Conservation (phyloP, 2,888 invertebrate genomes). For the Crepidodera aurea region DNA sequence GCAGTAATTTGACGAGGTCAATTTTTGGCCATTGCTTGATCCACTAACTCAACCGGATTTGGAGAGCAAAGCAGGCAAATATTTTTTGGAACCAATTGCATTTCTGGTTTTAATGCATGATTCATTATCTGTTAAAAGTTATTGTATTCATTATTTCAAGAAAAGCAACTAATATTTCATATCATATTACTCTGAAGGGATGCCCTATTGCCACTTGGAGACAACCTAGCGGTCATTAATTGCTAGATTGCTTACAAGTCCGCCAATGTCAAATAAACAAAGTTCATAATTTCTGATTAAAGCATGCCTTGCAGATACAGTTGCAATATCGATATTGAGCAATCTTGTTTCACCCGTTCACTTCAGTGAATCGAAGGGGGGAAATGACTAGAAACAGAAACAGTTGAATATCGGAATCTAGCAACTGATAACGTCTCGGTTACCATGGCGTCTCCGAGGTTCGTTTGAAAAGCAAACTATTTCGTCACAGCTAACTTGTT, state of each 20-base stretch:
- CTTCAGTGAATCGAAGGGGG: background rate
- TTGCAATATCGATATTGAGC: constrained; percentile 4
- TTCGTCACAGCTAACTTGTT: constrained; percentile 6
- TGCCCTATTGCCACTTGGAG: too few species aligned
- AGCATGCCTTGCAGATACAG: background rate
- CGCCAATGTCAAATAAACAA: background rate
- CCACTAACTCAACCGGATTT: too few species aligned
- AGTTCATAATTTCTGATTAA: background rate
- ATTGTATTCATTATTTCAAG: too few species aligned
- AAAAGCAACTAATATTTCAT: too few species aligned
- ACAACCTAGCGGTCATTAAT: background rate
- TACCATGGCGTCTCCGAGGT: constrained; percentile 5
- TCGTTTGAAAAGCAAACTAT: constrained; percentile 14
- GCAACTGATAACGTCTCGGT: constrained; percentile 14
- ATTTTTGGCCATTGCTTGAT: too few species aligned
- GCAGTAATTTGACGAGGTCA: too few species aligned
- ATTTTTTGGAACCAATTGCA: too few species aligned
- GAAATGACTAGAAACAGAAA: constrained; percentile 3
- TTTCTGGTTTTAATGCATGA: too few species aligned
- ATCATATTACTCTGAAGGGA: too few species aligned
- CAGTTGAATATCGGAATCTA: constrained; percentile 9
- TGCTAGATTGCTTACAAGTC: background rate
- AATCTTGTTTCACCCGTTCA: background rate
- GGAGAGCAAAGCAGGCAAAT: too few species aligned
- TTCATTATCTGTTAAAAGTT: too few species aligned